Evolutionary conservation across 2,797 vertebrate species (phyloP).

Genomic region (Eulemur coronatus): DNA sequence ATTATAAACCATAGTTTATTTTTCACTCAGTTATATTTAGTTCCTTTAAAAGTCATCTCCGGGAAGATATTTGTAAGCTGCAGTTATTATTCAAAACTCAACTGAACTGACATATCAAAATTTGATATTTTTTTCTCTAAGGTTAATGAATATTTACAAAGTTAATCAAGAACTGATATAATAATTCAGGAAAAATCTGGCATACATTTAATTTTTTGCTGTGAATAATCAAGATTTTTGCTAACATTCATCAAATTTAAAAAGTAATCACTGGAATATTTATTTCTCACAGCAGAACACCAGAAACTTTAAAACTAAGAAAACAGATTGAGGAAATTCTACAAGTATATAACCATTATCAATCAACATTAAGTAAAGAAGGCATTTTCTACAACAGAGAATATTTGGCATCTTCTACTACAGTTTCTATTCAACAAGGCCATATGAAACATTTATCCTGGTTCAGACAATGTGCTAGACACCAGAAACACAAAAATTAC

Average conservation of each 20-base stretch:
- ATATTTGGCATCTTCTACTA: neutral
- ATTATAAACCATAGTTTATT: neutral
- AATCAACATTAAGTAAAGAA: neutral
- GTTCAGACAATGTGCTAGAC: neutral
- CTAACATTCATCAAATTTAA: conserved; percentile 63
- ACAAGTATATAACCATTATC: neutral
- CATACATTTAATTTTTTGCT: conserved; percentile 56
- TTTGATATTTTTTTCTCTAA: conserved; percentile 44
- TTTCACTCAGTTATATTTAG: conserved; percentile 57
- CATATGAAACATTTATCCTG: neutral
- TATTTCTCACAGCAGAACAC: conserved; percentile 42
- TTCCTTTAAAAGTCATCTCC: conserved; percentile 36
- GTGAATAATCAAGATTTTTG: conserved; percentile 71
- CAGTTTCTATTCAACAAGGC: neutral
- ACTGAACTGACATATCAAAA: conserved; percentile 39
- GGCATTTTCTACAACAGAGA: neutral
- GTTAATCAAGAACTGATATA: conserved; percentile 73
- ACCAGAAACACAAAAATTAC: neutral
- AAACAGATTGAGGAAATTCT: neutral
- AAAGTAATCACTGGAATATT: conserved; percentile 58
- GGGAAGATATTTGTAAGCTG: conserved; percentile 37
- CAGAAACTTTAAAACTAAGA: neutral
- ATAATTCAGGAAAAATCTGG: conserved; percentile 58
- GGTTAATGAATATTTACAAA: conserved; percentile 74
- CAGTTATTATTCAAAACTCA: conserved; percentile 63